These are phyloP conservation scores for Trididemnum clinides DNA, from an alignment of 23 tunicate genomes.

Conservation along the genomic window DNA sequence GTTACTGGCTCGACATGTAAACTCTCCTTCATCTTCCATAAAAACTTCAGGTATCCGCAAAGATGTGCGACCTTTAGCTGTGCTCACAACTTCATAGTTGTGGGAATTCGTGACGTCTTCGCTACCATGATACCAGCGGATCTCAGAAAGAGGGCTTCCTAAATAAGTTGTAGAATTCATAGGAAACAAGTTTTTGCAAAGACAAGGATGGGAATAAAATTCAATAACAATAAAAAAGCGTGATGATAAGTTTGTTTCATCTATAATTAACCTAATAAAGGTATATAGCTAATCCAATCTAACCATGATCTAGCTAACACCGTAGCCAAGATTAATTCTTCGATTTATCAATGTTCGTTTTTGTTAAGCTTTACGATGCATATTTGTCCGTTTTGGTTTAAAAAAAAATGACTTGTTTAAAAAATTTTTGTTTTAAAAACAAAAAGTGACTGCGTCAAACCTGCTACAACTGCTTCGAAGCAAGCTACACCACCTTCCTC, in stretches of 20 bases:
- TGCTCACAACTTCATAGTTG: slow-evolving; percentile 52
- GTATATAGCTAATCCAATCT: too few species aligned
- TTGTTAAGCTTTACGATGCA: too few species aligned
- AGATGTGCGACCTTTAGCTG: slow-evolving; percentile 42
- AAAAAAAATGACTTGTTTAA: too few species aligned
- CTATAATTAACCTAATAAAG: too few species aligned
- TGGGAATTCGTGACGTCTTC: slow-evolving; percentile 72
- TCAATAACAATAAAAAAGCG: too few species aligned
- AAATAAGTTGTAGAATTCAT: not conserved
- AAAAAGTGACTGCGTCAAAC: slow-evolving; percentile 1
- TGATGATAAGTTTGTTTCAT: too few species aligned
- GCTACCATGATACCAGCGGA: slow-evolving; percentile 74
- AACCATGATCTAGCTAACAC: too few species aligned
- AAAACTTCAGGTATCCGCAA: slow-evolving; percentile 65
- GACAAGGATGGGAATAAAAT: not conserved
- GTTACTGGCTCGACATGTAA: slow-evolving; percentile 65
- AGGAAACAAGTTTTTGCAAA: not conserved
- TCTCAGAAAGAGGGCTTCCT: slow-evolving; percentile 79
- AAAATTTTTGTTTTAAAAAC: not conserved
- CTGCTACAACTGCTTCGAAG: slow-evolving; percentile 76
- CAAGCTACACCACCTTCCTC: slow-evolving; percentile 60
- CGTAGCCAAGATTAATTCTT: too few species aligned
- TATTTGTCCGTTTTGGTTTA: too few species aligned
- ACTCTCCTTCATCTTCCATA: slow-evolving; percentile 79
- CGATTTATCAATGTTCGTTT: too few species aligned